Base-by-base conservation (phyloP, 92 coral and sea anemone species). In the Zoanthus solanderi region DNA sequence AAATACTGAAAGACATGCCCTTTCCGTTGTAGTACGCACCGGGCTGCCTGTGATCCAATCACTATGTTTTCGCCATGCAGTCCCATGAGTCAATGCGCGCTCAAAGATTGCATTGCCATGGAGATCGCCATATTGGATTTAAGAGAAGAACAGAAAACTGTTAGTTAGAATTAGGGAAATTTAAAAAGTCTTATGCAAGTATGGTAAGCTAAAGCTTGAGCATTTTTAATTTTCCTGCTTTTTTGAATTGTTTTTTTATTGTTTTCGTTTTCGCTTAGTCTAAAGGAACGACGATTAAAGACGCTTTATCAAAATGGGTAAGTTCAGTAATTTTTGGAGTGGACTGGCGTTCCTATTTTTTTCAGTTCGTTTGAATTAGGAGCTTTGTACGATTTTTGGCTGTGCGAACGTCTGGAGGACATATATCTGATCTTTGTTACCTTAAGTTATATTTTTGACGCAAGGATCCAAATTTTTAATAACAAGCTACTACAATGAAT, bases 251-350 rank as follows among this genome's bases (percentile, higher is more conserved):
- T 73, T 6, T 50, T 23, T 47, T 9, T 29, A 31, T 73, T 50
- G 73, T 52, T 65, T 77, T 12, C 60, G 1, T 46, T 80, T 30
- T 46, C 58, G 14, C 63, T 45, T 66, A 94, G 98, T 94, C 96
- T 11, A 97, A 97, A 84, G 99, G 98, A 75, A 97, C 99, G 47
- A 97, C 99, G 47, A 97, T 97, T 84, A 97, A 97, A 86, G 99
- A 97, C 87, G 99, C 99, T 8, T 89, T 97, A 52, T 88, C 96
- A 18, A 83, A 83, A 86, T 97, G 98, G 99, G 99, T 95, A 83
- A 91, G 98, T 85, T 6, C 9, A 9, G 12, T 17, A 63, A 6
- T 60, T 63, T 63, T n/a, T 17, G 69, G 6, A 16, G 23, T 63
- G 17, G 69, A 60, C 23, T n/a, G 6, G 23, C 8, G 8, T 63